Evolutionary conservation across 2,888 invertebrate genomes (phyloP), one percentile per base, ranked within the genome.

Genomic region (Himalopsyche japonica): DNA sequence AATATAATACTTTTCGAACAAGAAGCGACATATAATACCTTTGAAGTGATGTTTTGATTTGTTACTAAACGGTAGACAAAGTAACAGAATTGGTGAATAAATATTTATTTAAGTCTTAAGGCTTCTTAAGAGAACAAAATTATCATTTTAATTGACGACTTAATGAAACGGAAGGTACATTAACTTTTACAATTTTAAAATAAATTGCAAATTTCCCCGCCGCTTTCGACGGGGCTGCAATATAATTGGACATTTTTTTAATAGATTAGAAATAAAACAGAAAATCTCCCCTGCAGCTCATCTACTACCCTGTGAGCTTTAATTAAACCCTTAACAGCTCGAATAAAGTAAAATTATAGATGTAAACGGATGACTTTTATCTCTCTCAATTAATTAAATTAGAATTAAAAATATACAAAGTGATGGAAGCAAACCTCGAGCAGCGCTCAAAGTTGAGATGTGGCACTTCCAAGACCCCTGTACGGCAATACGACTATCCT

Each of bases 401-500:
- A 20, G 57, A 57, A 57, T 57, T 57, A 57, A 57, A 57, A 57
- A 57, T 57, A 57, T 57, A 57, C 57, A 57, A 20, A 20, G 57
- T 57, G 57, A 57, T 57, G 57, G 57, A 24, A 57, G 57, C 57
- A 57, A 57, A 57, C 57, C 57, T 57, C 57, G 24, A 57, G 57
- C 20, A 20, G 24, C 57, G 57, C 15, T 20, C 24, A 57, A 57
- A 57, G 57, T 57, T 57, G 57, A 57, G 57, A 57, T 57, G 57
- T 57, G 57, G 57, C 57, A 57, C 57, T 57, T 57, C 57, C 24
- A 57, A 57, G 57, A 57, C 57, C 57, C 57, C 57, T 57, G 57
- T 24, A 57, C 34, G 76, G 84, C 34, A 32, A 24, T 79, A 79
- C n/a, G 27, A 78, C 27, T 80, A 81, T 77, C 81, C 48, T 34